Percentiles rank a stretch among this genome's conserved stretches.
Evolutionary conservation across 2,888 invertebrate species (phyloP).

Genomic region (Melikaiella ostensackeni): DNA sequence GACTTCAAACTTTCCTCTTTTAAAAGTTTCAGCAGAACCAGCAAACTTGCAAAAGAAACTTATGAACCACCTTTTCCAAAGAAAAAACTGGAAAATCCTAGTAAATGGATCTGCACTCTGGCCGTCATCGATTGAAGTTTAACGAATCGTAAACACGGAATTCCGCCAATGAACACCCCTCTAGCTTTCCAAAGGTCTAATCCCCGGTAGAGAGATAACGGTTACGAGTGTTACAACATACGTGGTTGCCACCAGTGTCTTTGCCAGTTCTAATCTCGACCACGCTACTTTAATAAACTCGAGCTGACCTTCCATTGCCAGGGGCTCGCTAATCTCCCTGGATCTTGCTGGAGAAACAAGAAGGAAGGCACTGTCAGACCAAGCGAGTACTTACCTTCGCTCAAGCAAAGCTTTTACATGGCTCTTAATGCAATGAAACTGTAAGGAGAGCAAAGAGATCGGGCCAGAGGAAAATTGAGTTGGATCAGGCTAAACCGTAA

Average conservation of each 20-base stretch:
- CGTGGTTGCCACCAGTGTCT: slow-evolving; percentile 40
- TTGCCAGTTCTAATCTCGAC: slow-evolving; percentile 55
- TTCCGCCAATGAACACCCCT: neutral
- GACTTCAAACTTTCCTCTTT: too few species aligned
- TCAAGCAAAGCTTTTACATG: slow-evolving; percentile 42
- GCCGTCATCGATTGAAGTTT: neutral
- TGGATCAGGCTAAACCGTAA: slow-evolving; percentile 42
- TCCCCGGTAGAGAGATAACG: neutral
- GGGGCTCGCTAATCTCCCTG: slow-evolving; percentile 45
- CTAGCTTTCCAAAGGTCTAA: neutral
- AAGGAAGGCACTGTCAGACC: slow-evolving; percentile 28
- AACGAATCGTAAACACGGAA: neutral
- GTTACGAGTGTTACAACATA: neutral
- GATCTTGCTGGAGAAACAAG: slow-evolving; percentile 44
- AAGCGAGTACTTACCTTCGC: slow-evolving; percentile 46
- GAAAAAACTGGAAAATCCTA: neutral
- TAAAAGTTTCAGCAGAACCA: too few species aligned
- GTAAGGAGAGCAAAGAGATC: slow-evolving; percentile 47
- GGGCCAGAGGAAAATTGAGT: slow-evolving; percentile 43
- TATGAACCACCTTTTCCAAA: too few species aligned
- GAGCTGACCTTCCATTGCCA: slow-evolving; percentile 45
- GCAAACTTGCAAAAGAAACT: too few species aligned
- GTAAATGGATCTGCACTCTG: too few species aligned
- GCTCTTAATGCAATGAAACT: slow-evolving; percentile 51
- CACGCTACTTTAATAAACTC: slow-evolving; percentile 53